These are phyloP conservation scores for Thumatha senex DNA, from an alignment of 2,888 invertebrate species.

Conservation along the genomic window DNA sequence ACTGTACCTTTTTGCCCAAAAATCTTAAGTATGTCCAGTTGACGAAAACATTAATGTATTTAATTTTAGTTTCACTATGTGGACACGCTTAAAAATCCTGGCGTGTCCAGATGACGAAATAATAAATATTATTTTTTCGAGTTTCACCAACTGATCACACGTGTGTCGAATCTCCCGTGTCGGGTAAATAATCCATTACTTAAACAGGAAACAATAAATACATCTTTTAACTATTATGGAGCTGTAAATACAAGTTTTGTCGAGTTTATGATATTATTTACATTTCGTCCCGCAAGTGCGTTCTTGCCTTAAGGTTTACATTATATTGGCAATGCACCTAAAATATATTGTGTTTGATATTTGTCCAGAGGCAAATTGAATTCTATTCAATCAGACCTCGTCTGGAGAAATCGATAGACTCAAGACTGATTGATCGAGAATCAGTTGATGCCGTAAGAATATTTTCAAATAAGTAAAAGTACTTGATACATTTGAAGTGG, in stretches of 20 bases:
- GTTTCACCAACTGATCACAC: too few species aligned
- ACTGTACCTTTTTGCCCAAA: too few species aligned
- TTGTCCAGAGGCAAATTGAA: conserved; percentile 33
- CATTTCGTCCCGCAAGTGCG: neutral
- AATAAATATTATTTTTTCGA: too few species aligned
- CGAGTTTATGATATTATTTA: neutral
- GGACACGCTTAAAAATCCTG: too few species aligned
- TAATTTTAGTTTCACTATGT: too few species aligned
- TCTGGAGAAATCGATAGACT: conserved; percentile 26
- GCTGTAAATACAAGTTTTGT: too few species aligned
- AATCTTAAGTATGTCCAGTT: too few species aligned
- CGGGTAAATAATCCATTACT: neutral
- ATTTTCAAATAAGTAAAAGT: neutral
- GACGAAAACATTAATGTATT: too few species aligned
- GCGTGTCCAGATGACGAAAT: too few species aligned
- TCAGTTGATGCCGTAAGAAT: conserved; percentile 6
- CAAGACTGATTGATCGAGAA: conserved; percentile 25
- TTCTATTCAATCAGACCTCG: conserved; percentile 29
- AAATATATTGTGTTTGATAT: conserved; percentile 20
- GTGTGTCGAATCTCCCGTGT: too few species aligned
- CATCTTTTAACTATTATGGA: too few species aligned
- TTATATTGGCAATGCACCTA: conserved; percentile 10
- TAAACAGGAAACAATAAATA: neutral
- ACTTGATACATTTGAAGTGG: neutral
- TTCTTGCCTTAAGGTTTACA: conserved; percentile 1